A percentile compares a stretch with the other conserved stretches of the same genome.
These are phyloP conservation scores for Monopterus albus DNA, from an alignment of 2,113 vertebrate species.

Conservation along the genomic window DNA sequence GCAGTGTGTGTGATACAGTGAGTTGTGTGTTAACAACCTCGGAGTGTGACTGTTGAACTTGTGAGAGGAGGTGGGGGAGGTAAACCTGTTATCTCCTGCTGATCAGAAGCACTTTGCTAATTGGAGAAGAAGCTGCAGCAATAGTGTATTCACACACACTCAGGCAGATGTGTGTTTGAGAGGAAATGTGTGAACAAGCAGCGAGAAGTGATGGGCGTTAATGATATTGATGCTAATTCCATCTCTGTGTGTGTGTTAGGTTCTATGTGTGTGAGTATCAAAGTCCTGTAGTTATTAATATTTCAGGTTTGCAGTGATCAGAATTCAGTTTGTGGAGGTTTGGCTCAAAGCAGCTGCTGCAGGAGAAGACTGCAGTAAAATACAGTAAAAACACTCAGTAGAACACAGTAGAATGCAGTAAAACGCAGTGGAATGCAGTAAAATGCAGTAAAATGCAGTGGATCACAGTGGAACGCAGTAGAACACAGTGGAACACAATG, in stretches of 20 bases:
- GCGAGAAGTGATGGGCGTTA: conserved; percentile 59
- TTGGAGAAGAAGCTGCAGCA: conserved; percentile 48
- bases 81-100: conserved; percentile 29
- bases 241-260: conserved; percentile 33
- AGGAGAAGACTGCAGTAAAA: conserved; percentile 24
- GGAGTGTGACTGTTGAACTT: background rate
- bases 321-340: conserved; percentile 67
- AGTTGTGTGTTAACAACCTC: background rate
- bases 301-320: conserved; percentile 62
- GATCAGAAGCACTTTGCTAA: conserved; percentile 53
- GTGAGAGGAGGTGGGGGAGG: conserved; percentile 12
- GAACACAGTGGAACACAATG: too few species aligned
- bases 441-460: too few species aligned
- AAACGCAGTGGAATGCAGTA: too few species aligned
- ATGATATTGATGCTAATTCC: conserved; percentile 68
- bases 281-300: conserved; percentile 65
- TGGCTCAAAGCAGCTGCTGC: conserved; percentile 11
- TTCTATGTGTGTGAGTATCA: conserved; percentile 44
- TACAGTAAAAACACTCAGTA: conserved; percentile 19
- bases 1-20: background rate
- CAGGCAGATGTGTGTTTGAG: conserved; percentile 14
- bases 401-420: conserved; percentile 1
- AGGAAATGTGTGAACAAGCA: conserved; percentile 40
- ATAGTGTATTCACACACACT: conserved; percentile 35
- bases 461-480: too few species aligned